phyloP scores from a whole-genome alignment of 2,113 vertebrate genomes.

The Apus apus region DNA sequence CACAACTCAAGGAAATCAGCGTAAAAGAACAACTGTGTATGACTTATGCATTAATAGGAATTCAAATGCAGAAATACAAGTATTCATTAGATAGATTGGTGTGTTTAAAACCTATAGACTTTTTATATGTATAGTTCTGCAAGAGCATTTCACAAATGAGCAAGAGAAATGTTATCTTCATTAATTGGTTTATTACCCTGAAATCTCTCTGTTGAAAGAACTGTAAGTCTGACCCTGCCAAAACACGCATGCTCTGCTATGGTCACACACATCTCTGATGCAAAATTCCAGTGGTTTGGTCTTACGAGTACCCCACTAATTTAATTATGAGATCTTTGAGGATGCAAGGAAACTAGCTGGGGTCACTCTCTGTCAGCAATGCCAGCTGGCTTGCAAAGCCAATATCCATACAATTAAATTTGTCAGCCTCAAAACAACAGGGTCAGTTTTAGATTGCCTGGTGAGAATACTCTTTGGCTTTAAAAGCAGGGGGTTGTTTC shows the following conservation, averaged over 20 bases:
- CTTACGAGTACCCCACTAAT: not conserved
- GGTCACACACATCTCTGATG: accelerated
- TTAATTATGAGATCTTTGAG: not conserved
- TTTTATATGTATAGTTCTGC: not conserved
- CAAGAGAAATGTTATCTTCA: not conserved
- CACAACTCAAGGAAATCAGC: not conserved
- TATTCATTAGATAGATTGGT: not conserved
- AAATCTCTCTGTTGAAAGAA: not conserved
- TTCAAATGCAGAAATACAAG: not conserved
- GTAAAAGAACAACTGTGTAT: not conserved
- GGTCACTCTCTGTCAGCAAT: not conserved
- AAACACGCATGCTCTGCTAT: not conserved
- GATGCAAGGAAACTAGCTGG: not conserved
- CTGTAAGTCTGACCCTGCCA: not conserved
- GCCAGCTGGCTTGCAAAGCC: not conserved
- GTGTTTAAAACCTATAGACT: not conserved
- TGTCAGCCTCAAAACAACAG: not conserved
- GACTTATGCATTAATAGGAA: not conserved
- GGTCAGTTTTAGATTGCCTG: not conserved
- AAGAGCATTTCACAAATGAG: not conserved
- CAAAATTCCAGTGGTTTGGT: not conserved
- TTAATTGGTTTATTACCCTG: not conserved
- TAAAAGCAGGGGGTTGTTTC: not conserved
- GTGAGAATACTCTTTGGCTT: not conserved
- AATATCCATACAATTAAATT: not conserved